These are phyloP conservation scores for Ichneumoninae sp. DNA, from an alignment of 2,888 invertebrate genomes.

Conservation along the genomic window DNA sequence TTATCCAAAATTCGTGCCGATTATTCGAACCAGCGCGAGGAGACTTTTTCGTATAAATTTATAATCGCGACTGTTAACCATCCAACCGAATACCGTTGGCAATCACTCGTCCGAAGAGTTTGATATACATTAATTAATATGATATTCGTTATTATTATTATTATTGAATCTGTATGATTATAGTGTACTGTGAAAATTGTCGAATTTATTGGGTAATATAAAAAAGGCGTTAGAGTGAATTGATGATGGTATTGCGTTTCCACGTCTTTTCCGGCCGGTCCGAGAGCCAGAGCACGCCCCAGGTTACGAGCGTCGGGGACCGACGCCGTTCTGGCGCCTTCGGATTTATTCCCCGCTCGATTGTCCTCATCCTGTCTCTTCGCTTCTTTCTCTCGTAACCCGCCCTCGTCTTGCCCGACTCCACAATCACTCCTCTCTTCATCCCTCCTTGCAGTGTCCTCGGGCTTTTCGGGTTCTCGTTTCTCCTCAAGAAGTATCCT, in stretches of 20 bases:
- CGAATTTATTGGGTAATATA: background rate
- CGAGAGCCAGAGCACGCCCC: slow-evolving; percentile 24
- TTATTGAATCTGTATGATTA: background rate
- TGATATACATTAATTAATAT: no score
- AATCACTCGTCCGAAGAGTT: no score
- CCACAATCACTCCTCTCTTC: slow-evolving; percentile 52
- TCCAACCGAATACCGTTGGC: background rate
- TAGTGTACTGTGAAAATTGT: slow-evolving; percentile 5
- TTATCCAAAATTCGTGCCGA: slow-evolving; percentile 16
- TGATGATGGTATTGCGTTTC: slow-evolving; percentile 40
- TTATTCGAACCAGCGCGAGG: slow-evolving; percentile 5
- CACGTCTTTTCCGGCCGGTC: slow-evolving; percentile 33
- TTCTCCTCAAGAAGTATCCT: slow-evolving; percentile 7
- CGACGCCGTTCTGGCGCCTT: slow-evolving; percentile 80
- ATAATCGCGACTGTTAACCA: background rate
- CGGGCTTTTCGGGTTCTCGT: slow-evolving; percentile 71
- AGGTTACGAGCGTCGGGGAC: slow-evolving; percentile 62
- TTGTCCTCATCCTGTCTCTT: slow-evolving; percentile 54
- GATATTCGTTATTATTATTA: no score
- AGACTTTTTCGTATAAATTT: background rate
- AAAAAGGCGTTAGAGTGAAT: slow-evolving; percentile 30
- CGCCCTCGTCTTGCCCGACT: slow-evolving; percentile 25
- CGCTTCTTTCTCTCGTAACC: slow-evolving; percentile 39
- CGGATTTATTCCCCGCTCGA: slow-evolving; percentile 71
- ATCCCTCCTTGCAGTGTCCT: slow-evolving; percentile 57